A percentile compares a stretch with the other conserved stretches of the same genome.
Evolutionary conservation across 1,140 invertebrate species (phyloP).

Genomic region (Stegodyphus mimosarum): DNA sequence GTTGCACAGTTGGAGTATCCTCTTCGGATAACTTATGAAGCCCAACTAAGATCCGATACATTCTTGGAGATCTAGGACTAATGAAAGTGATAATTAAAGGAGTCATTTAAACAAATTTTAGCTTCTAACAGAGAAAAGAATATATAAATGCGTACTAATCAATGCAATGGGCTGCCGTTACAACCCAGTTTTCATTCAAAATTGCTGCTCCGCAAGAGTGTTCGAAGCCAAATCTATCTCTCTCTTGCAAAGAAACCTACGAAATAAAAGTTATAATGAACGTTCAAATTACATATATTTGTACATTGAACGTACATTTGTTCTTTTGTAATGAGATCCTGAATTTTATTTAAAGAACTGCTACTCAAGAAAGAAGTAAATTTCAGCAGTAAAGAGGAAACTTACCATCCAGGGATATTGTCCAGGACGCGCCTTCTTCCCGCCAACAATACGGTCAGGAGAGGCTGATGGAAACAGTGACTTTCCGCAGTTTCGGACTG

Average conservation of each 20-base stretch:
- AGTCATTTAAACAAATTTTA: too few species aligned
- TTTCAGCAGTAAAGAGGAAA: too few species aligned
- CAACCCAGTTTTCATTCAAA: conserved; percentile 89
- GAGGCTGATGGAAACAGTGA: neutral
- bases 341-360: too few species aligned
- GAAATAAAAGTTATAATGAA: neutral
- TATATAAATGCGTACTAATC: conserved; percentile 57
- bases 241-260: conserved; percentile 43
- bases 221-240: neutral
- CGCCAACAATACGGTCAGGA: conserved; percentile 41
- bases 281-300: too few species aligned
- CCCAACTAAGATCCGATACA: neutral
- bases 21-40: neutral
- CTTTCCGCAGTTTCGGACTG: conserved; percentile 10
- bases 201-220: conserved; percentile 83
- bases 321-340: too few species aligned
- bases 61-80: neutral
- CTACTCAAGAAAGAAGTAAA: neutral
- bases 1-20: neutral
- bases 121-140: too few species aligned
- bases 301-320: too few species aligned
- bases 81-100: too few species aligned
- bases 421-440: neutral
- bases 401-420: conserved; percentile 54
- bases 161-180: conserved; percentile 70